These are phyloP conservation scores for Platerodrilus igneus DNA, from an alignment of 2,888 invertebrate genomes.

Conservation along the genomic window DNA sequence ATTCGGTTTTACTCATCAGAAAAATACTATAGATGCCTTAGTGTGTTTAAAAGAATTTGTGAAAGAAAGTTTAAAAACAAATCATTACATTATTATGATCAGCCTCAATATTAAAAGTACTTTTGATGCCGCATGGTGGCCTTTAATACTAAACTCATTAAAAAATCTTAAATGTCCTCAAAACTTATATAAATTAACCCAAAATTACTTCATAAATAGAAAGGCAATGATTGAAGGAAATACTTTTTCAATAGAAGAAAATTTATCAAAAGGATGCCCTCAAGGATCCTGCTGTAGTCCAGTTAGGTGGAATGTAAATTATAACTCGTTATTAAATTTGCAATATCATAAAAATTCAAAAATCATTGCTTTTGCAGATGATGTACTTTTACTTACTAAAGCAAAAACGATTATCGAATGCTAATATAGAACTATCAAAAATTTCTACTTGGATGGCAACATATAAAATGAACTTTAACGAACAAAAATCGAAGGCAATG, in stretches of 20 bases:
- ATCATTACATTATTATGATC: too few species aligned
- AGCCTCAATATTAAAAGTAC: conserved; percentile 8
- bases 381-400: too few species aligned
- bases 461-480: conserved; percentile 3
- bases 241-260: not conserved
- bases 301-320: conserved; percentile 5
- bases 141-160: conserved; percentile 2
- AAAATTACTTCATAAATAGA: conserved; percentile 3
- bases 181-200: conserved; percentile 3
- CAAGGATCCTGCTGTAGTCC: conserved; percentile 8
- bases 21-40: too few species aligned
- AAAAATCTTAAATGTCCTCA: conserved; percentile 2
- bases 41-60: too few species aligned
- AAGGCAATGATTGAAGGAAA: not conserved
- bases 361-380: too few species aligned
- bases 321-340: conserved; percentile 8
- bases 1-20: too few species aligned
- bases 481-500: conserved; percentile 6
- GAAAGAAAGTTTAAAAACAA: too few species aligned
- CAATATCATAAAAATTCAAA: too few species aligned
- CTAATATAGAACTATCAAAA: conserved; percentile 8
- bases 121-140: conserved; percentile 10
- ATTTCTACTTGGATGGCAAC: conserved; percentile 4
- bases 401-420: conserved; percentile 1
- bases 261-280: conserved; percentile 3